These are phyloP conservation scores for Ellobius talpinus DNA, from an alignment of 2,113 vertebrate genomes.

Conservation along the genomic window DNA sequence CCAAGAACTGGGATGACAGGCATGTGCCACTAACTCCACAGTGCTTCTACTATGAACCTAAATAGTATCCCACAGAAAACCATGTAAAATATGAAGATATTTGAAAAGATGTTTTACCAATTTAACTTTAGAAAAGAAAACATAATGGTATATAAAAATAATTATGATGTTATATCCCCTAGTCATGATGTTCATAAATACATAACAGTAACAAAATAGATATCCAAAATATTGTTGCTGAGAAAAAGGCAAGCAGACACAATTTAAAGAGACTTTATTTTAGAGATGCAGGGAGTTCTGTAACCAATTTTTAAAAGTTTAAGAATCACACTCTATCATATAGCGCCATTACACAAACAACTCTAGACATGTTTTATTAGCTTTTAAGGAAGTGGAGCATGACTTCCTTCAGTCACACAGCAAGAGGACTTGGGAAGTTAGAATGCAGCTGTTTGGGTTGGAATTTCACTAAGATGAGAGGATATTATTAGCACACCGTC, in stretches of 20 bases:
- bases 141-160: background rate
- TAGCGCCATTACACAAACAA: conserved; percentile 9
- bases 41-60: background rate
- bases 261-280: conserved; percentile 28
- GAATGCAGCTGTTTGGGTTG: conserved; percentile 55
- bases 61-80: conserved; percentile 13
- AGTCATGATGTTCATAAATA: background rate
- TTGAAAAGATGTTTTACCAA: conserved; percentile 21
- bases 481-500: background rate
- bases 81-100: conserved; percentile 37
- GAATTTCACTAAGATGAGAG: conserved; percentile 36
- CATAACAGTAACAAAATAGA: background rate
- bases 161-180: conserved; percentile 1
- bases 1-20: background rate
- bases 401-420: conserved; percentile 28
- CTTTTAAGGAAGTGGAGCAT: conserved; percentile 59
- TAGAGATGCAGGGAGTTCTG: background rate
- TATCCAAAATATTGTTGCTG: background rate
- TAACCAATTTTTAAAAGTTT: conserved; percentile 6
- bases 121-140: conserved; percentile 8
- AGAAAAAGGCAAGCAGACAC: background rate
- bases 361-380: conserved; percentile 65
- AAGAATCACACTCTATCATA: background rate
- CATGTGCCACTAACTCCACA: background rate
- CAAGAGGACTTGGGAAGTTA: conserved; percentile 46